phyloP scores from a whole-genome alignment of 2,797 vertebrate genomes.

The Diplodus puntazzo region DNA sequence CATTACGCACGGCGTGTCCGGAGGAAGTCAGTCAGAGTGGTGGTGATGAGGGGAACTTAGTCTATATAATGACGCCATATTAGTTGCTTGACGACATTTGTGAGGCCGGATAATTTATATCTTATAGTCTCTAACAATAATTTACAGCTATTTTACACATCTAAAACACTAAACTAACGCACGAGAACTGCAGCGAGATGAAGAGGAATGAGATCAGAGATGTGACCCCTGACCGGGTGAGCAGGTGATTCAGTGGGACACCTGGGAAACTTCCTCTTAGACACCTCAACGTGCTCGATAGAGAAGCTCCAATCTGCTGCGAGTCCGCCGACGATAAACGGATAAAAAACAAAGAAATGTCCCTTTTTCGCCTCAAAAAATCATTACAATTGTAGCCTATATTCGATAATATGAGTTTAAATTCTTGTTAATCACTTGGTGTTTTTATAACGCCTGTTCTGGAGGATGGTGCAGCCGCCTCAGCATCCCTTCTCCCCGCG shows the following conservation, averaged over 20 bases:
- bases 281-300: not conserved
- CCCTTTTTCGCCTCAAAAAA: not conserved
- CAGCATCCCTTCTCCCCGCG: not conserved
- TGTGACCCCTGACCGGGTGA: no score
- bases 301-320: not conserved
- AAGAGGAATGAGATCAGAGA: not conserved
- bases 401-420: not conserved
- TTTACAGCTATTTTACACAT: not conserved
- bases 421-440: no score
- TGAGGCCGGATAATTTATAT: not conserved
- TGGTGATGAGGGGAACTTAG: not conserved
- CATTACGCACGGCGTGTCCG: conserved; percentile 45
- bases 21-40: not conserved
- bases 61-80: not conserved
- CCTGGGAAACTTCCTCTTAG: not conserved
- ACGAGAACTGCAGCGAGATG: no score
- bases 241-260: not conserved
- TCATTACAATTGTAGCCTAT: not conserved
- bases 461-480: not conserved
- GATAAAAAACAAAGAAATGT: not conserved
- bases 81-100: not conserved
- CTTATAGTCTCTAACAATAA: not conserved
- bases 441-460: not conserved
- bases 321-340: not conserved
- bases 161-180: not conserved